A percentile compares a stretch with the other conserved stretches of the same genome.
Evolutionary conservation across 37 sponge, comb jelly and placozoan species (phyloP).

Genomic region (Spongilla lacustris): DNA sequence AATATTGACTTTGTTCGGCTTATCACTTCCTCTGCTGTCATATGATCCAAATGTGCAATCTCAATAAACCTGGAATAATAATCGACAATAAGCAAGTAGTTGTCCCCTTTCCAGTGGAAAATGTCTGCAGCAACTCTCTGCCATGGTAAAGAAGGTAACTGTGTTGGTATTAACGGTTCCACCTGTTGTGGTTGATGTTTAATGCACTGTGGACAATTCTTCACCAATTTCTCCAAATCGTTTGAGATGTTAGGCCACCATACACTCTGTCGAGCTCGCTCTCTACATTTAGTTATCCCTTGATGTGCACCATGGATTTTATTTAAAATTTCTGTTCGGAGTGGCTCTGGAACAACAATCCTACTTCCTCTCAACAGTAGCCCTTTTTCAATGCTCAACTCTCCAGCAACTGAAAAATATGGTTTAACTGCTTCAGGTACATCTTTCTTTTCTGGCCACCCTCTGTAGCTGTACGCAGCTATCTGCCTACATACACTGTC

Average conservation of each 20-base stretch:
- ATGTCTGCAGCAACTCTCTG: conserved; percentile 54
- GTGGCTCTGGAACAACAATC: too few species aligned
- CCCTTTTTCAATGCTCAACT: too few species aligned
- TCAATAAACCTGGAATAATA: conserved; percentile 57
- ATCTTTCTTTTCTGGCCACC: too few species aligned
- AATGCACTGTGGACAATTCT: too few species aligned
- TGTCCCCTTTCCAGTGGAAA: conserved; percentile 30
- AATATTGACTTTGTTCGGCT: conserved; percentile 40
- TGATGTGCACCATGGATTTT: conserved; percentile 47
- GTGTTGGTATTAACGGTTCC: conserved; percentile 3
- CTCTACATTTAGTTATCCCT: too few species aligned
- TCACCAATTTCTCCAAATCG: too few species aligned
- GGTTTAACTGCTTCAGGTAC: too few species aligned
- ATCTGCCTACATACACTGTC: conserved; percentile 40
- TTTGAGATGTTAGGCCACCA: conserved; percentile 48
- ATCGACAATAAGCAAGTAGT: conserved; percentile 61
- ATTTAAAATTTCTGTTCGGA: conserved; percentile 14
- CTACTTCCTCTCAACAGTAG: too few species aligned
- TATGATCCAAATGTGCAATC: conserved; percentile 21
- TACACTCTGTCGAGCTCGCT: conserved; percentile 20
- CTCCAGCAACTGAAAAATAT: too few species aligned
- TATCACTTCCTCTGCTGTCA: conserved; percentile 38
- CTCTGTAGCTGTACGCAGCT: too few species aligned
- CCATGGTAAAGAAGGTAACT: conserved; percentile 57
- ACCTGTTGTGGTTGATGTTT: too few species aligned